These are phyloP conservation scores for Hassar affinis DNA, from an alignment of 2,113 vertebrate species.

Conservation along the genomic window DNA sequence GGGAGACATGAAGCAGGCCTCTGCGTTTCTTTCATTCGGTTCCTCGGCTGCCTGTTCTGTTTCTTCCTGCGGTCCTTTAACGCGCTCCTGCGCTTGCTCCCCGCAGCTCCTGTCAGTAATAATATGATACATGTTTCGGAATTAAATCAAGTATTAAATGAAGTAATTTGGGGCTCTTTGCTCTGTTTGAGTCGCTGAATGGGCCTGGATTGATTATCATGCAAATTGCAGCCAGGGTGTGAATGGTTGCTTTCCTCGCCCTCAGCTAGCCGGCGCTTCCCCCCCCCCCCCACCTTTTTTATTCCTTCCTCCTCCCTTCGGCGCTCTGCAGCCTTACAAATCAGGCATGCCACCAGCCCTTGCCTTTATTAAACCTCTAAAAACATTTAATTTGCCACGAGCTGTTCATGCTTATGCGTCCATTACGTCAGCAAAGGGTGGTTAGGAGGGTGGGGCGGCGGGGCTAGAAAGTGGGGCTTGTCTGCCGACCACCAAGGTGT, in stretches of 20 bases:
- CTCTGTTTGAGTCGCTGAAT: conserved; percentile 66
- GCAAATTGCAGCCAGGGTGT: conserved; percentile 61
- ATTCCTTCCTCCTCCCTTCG: background rate
- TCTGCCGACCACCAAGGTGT: conserved; percentile 22
- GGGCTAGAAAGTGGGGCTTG: background rate
- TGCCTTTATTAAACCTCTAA: conserved; percentile 34
- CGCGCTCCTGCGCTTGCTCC: conserved; percentile 51
- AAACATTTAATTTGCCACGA: conserved; percentile 31
- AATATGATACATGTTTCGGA: conserved; percentile 69
- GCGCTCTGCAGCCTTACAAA: conserved; percentile 34
- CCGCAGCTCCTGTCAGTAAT: conserved; percentile 56
- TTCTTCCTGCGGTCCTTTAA: conserved; percentile 34
- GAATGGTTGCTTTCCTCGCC: conserved; percentile 62
- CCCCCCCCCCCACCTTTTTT: background rate
- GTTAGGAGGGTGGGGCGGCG: too few species aligned
- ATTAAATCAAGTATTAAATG: conserved; percentile 70
- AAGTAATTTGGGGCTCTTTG: conserved; percentile 66
- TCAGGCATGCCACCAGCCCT: conserved; percentile 33
- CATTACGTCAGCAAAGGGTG: background rate
- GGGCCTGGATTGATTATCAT: conserved; percentile 65
- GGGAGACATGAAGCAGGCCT: conserved; percentile 31
- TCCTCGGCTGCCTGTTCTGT: conserved; percentile 23
- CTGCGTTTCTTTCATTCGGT: conserved; percentile 40
- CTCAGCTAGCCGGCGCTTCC: conserved; percentile 29
- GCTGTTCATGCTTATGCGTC: conserved; percentile 14